These are phyloP conservation scores for Poecilia latipinna DNA, from an alignment of 2,113 vertebrate species.

Conservation along the genomic window DNA sequence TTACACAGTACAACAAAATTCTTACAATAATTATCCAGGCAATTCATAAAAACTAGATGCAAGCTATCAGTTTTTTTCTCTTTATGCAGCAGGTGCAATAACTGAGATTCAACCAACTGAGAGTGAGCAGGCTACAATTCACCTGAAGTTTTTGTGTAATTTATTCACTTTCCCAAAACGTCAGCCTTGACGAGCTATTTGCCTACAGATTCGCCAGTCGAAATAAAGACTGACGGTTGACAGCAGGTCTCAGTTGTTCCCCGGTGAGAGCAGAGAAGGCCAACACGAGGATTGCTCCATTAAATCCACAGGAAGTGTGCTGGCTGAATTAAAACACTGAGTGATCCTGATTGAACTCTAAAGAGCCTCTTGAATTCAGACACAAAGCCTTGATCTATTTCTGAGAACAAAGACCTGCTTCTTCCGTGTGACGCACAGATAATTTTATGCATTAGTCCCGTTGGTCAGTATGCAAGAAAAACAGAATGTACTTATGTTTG, in stretches of 20 bases:
- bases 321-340: constrained; percentile 19
- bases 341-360: neutral
- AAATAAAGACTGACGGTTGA: constrained; percentile 27
- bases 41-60: neutral
- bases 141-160: constrained; percentile 10
- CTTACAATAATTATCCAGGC: neutral
- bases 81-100: neutral
- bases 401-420: neutral
- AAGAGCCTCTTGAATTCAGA: neutral
- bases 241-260: constrained; percentile 32
- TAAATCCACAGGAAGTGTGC: constrained; percentile 11
- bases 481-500: neutral
- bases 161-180: constrained; percentile 24
- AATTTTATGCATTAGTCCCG: neutral
- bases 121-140: constrained; percentile 6
- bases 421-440: neutral
- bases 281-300: constrained; percentile 11
- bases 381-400: neutral
- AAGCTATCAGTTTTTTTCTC: neutral
- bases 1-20: neutral
- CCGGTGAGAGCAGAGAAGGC: constrained; percentile 4
- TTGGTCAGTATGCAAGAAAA: constrained; percentile 6
- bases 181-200: constrained; percentile 38
- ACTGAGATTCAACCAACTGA: neutral
- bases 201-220: constrained; percentile 20